Evolutionary conservation across 1,140 invertebrate species (phyloP).

Genomic region (Nylanderia fulva): DNA sequence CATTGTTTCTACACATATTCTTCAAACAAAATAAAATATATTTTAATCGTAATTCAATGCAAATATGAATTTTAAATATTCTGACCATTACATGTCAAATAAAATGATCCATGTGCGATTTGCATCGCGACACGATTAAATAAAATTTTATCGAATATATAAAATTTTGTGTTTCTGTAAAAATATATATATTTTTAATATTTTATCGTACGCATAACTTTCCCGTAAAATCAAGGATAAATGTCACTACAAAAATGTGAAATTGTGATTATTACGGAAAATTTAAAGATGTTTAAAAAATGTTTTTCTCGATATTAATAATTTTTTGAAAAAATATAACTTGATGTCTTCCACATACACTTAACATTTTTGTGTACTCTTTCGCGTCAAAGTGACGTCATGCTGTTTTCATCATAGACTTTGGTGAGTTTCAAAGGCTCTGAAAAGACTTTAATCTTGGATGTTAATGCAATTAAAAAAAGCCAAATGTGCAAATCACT

Average conservation of each 20-base stretch:
- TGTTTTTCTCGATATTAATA: background rate
- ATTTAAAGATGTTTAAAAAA: background rate
- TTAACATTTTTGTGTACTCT: background rate
- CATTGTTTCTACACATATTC: background rate
- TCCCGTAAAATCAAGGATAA: conserved; percentile 2
- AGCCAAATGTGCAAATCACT: conserved; percentile 45
- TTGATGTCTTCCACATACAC: background rate
- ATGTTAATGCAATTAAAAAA: conserved; percentile 43
- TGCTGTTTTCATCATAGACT: background rate
- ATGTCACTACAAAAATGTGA: background rate
- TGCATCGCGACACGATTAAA: background rate
- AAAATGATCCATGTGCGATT: background rate
- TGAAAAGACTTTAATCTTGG: conserved; percentile 22
- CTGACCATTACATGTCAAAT: background rate
- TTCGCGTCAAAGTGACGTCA: background rate
- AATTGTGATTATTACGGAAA: background rate
- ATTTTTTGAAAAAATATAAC: conserved; percentile 24
- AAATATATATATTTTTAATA: background rate
- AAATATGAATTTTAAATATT: background rate
- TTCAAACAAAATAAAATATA: conserved; percentile 4
- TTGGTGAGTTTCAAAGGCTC: conserved; percentile 1
- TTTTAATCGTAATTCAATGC: background rate
- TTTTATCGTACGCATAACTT: background rate
- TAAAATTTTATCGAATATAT: background rate
- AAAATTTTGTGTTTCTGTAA: background rate